These are phyloP conservation scores for Pyrgilauda ruficollis DNA, from an alignment of 2,113 vertebrate species.

Conservation along the genomic window DNA sequence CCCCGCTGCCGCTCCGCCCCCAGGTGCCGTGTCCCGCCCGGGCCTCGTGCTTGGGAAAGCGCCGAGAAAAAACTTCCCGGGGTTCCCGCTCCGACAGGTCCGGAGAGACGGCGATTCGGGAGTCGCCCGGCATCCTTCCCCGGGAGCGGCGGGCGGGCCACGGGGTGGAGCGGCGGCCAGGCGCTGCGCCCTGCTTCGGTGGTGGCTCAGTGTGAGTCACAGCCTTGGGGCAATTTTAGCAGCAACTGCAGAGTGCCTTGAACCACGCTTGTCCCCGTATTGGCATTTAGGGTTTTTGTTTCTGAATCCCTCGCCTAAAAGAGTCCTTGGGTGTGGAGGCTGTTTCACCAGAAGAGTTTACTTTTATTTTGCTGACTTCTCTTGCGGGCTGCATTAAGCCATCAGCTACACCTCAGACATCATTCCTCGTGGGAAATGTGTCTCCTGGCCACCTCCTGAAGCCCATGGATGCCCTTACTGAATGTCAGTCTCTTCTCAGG, in stretches of 20 bases:
- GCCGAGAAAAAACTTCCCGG: background rate
- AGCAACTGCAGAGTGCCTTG: background rate
- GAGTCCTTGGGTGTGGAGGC: background rate
- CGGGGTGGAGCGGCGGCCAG: background rate
- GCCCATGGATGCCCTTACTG: background rate
- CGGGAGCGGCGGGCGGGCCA: background rate
- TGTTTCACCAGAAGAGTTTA: background rate
- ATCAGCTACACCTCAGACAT: background rate
- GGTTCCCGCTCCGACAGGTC: background rate
- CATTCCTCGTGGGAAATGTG: background rate
- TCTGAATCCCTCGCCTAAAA: background rate
- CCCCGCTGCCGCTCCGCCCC: background rate
- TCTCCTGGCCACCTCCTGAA: background rate
- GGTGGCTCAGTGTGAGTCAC: background rate
- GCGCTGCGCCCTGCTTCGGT: background rate
- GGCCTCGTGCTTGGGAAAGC: background rate
- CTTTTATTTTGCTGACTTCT: background rate
- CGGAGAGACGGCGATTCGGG: background rate
- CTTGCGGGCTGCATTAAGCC: background rate
- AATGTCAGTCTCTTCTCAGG: background rate
- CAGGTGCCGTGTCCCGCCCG: background rate
- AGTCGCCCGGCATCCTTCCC: background rate
- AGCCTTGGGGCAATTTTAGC: background rate
- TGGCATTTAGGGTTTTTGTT: background rate
- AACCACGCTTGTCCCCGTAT: fast-evolving